Evolutionary conservation across 1,140 invertebrate species (phyloP), one percentile per base, ranked within the genome.

Genomic region (Lanistes nyassanus): DNA sequence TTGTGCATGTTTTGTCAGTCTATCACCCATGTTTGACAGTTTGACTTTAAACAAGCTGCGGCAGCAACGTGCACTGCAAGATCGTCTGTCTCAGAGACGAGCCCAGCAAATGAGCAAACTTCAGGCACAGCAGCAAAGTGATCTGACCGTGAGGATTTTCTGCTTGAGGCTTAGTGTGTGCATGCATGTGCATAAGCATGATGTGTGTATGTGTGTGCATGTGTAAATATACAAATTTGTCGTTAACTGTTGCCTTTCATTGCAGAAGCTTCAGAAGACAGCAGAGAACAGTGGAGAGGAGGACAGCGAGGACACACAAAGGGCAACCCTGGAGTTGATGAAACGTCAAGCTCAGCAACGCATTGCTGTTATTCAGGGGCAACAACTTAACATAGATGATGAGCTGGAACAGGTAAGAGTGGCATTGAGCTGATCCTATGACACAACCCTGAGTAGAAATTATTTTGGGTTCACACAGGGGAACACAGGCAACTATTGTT

Each of bases 11-110:
- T 47, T 7, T 71, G 39, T 21, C 56, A 31, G 36, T 64, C 19
- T n/a, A 37, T 64, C 9, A 42, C 51, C n/a, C 34, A 66, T 65
- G 68, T 37, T 67, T 72, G 76, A 37, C 66, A 87, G 86, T 74
- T 77, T 88, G 42, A 88, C 87, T 7, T 75, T 88, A 62, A 88
- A 84, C 75, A 88, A 88, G 71, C 78, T 88, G 53, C 80, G 83
- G 47, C 87, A 88, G 79, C 83, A 86, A 66, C 80, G 83, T 51
- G 84, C 88, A 80, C 67, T 88, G 23, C 87, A 88, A 70, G 86
- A 88, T 55, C 84, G 83, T 68, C 79, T 88, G 36, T 79, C 83
- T 23, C 76, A 82, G 70, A 85, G 82, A 62, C 73, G 83, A 53
- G 80, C 82, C 36, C 71, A 74, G 36, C 82, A 87, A 69, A 80